These are phyloP conservation scores for Himalopsyche tibetana DNA, from an alignment of 2,888 invertebrate genomes.

Conservation along the genomic window DNA sequence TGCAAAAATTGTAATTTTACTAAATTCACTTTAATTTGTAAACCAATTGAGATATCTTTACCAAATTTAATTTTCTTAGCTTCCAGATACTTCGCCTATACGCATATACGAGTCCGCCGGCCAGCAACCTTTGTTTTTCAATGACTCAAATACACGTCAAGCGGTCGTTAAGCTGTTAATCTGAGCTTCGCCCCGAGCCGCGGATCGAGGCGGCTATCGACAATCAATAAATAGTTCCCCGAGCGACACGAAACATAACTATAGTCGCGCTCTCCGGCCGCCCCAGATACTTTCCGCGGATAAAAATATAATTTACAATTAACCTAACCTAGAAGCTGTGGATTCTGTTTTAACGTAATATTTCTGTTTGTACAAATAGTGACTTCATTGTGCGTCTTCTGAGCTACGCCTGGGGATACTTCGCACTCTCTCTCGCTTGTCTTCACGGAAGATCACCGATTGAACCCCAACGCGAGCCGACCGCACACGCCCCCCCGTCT, in stretches of 20 bases:
- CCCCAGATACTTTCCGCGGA: background rate
- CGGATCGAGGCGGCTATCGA: background rate
- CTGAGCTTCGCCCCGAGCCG: constrained; percentile 23
- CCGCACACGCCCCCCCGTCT: background rate
- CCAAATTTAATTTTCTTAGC: no score
- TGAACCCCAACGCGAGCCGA: constrained; percentile 57
- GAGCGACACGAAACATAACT: background rate
- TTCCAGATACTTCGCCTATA: no score
- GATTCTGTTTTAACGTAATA: constrained; percentile 51
- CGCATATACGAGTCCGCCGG: no score
- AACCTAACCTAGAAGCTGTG: constrained; percentile 59
- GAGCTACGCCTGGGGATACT: constrained; percentile 56
- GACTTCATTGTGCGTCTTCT: constrained; percentile 74
- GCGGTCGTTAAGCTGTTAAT: no score
- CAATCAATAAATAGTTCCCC: constrained; percentile 32
- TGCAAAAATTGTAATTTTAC: no score
- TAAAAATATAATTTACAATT: constrained; percentile 56
- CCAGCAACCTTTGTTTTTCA: no score
- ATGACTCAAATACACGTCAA: no score
- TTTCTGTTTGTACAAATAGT: constrained; percentile 74
- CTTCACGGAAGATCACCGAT: constrained; percentile 65
- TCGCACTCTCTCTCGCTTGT: constrained; percentile 59
- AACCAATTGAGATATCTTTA: no score
- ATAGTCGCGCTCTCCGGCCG: background rate
- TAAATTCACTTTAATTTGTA: no score